These are phyloP conservation scores for Tribolium madens DNA, from an alignment of 1,140 invertebrate genomes.

Conservation along the genomic window DNA sequence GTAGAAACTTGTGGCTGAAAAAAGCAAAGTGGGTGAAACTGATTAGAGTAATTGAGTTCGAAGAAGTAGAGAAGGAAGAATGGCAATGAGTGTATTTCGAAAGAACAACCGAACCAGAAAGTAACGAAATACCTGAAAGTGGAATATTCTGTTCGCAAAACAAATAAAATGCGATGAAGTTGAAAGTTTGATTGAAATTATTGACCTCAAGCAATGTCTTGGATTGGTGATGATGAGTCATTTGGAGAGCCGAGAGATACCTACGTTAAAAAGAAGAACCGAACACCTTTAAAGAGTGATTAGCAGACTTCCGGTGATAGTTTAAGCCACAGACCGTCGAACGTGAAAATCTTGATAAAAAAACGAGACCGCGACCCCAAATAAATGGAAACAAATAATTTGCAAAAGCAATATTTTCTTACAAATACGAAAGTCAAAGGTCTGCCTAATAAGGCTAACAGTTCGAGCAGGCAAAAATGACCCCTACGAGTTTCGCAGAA, in stretches of 20 bases:
- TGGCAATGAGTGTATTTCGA: background rate
- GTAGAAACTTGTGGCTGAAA: background rate
- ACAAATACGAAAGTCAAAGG: constrained; percentile 51
- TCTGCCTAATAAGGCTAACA: constrained; percentile 61
- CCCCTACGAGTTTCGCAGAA: constrained; percentile 51
- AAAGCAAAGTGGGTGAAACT: background rate
- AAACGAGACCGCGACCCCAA: background rate
- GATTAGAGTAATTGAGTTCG: background rate
- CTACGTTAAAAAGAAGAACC: constrained; percentile 47
- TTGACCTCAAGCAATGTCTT: constrained; percentile 52
- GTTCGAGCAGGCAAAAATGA: constrained; percentile 57
- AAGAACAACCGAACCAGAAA: constrained; percentile 5
- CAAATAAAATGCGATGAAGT: constrained; percentile 29
- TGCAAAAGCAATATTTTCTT: constrained; percentile 47
- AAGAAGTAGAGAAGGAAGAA: background rate
- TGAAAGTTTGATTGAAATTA: constrained; percentile 49
- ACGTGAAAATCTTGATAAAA: background rate
- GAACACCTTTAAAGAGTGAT: constrained; percentile 40
- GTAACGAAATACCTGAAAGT: background rate
- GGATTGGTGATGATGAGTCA: constrained; percentile 53
- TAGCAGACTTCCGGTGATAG: constrained; percentile 39
- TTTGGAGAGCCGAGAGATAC: constrained; percentile 49
- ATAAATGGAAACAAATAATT: constrained; percentile 30
- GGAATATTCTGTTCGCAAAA: background rate
- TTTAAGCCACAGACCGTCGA: background rate